Conservation (phyloP, 2,113 vertebrate genomes). For the Notechis scutatus region DNA sequence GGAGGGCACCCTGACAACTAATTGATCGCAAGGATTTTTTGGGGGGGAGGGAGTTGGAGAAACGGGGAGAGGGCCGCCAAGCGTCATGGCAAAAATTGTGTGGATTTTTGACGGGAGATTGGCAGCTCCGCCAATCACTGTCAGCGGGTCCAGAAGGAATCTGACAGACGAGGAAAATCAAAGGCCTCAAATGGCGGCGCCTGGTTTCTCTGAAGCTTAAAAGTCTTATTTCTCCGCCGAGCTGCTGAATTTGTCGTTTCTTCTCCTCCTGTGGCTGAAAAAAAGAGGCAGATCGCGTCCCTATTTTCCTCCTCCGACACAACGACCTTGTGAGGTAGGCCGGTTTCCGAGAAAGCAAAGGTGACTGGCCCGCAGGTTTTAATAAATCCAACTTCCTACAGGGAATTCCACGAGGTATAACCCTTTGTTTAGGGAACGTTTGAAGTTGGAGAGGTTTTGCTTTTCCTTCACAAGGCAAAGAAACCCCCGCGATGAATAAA, state of each 20-base stretch:
- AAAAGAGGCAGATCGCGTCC: too few species aligned
- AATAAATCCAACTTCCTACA: too few species aligned
- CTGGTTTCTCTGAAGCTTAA: background rate
- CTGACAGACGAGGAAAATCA: background rate
- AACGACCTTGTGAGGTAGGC: too few species aligned
- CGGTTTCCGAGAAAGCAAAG: background rate
- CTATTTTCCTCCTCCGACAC: too few species aligned
- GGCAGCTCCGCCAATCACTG: background rate
- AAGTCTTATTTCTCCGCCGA: background rate
- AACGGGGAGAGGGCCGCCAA: background rate
- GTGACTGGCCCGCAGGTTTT: background rate
- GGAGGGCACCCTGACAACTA: background rate
- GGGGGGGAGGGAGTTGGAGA: background rate
- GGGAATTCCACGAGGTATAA: too few species aligned
- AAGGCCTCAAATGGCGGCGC: background rate
- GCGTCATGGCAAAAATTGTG: accelerated
- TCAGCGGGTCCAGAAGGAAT: background rate
- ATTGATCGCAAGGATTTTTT: background rate
- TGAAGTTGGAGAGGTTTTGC: too few species aligned
- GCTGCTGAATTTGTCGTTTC: background rate
- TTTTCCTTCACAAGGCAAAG: too few species aligned
- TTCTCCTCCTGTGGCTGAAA: background rate
- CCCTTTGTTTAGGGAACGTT: too few species aligned
- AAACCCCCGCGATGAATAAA: too few species aligned
- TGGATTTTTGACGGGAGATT: background rate